Evolutionary conservation across 2,797 vertebrate species (phyloP).

Genomic region (Balearica regulorum): DNA sequence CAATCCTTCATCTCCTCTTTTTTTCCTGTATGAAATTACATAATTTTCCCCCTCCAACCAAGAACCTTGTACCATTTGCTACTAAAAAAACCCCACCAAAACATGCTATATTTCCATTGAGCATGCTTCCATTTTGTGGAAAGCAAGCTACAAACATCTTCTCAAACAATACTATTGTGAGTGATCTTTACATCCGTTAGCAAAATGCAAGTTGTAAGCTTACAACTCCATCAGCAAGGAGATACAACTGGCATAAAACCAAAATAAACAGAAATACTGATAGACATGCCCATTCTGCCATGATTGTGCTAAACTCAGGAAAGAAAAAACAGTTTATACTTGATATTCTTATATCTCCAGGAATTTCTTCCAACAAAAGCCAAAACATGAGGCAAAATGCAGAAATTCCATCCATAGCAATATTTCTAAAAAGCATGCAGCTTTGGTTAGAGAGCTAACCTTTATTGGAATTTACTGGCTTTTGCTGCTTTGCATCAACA

Average conservation of each 20-base stretch:
- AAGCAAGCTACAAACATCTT: neutral
- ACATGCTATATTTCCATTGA: neutral
- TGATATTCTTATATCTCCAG: neutral
- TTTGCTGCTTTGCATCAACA: neutral
- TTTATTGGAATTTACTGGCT: neutral
- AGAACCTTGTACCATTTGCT: neutral
- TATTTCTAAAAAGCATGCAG: neutral
- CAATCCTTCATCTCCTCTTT: neutral
- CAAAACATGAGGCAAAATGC: neutral
- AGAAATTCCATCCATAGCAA: neutral
- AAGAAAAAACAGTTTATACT: neutral
- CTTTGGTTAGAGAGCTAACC: neutral
- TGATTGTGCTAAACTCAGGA: neutral
- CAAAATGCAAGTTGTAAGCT: neutral
- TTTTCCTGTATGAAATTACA: neutral
- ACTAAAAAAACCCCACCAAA: neutral
- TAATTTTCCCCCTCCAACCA: neutral
- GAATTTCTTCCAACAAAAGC: neutral
- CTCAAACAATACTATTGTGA: neutral
- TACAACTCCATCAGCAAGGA: neutral
- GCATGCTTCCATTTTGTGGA: neutral
- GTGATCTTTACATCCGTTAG: neutral
- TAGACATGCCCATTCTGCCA: neutral
- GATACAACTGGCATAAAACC: neutral
- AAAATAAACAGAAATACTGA: neutral